Conservation (phyloP, 2,113 vertebrate genomes). For the Hydrolagus affinis region DNA sequence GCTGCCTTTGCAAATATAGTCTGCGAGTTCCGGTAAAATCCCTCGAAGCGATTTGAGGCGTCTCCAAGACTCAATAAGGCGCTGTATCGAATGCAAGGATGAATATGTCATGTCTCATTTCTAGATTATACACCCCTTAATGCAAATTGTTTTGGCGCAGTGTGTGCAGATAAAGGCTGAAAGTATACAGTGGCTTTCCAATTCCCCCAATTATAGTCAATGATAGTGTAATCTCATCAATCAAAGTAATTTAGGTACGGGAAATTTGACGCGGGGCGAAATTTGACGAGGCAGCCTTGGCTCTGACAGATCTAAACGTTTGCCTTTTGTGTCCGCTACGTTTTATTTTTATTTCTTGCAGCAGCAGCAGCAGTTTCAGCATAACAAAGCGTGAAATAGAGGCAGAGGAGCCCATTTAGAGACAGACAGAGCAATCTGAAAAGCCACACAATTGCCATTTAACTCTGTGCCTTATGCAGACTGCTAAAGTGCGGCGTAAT, state of each 20-base stretch:
- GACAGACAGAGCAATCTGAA: background rate
- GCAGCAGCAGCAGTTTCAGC: background rate
- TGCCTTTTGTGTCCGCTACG: background rate
- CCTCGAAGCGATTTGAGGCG: too few species aligned
- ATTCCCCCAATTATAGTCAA: too few species aligned
- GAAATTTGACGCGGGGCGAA: constrained; percentile 31
- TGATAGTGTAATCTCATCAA: background rate
- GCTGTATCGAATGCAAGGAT: too few species aligned
- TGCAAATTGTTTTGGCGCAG: too few species aligned
- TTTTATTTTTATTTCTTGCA: background rate
- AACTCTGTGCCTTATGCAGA: background rate
- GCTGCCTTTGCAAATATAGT: too few species aligned
- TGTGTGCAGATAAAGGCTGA: too few species aligned
- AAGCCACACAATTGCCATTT: background rate
- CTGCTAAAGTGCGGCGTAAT: too few species aligned
- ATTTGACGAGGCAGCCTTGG: constrained; percentile 8
- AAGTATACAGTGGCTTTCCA: too few species aligned
- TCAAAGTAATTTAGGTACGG: constrained; percentile 19
- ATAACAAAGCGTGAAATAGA: constrained; percentile 18
- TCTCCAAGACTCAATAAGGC: too few species aligned
- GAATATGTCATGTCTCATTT: too few species aligned
- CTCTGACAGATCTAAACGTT: background rate
- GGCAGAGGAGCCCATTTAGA: constrained; percentile 1
- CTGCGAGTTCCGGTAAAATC: too few species aligned
- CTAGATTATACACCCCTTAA: too few species aligned